Base-by-base conservation (phyloP, 2,888 invertebrate genomes). In the Mesorhabditis spiculigera region DNA sequence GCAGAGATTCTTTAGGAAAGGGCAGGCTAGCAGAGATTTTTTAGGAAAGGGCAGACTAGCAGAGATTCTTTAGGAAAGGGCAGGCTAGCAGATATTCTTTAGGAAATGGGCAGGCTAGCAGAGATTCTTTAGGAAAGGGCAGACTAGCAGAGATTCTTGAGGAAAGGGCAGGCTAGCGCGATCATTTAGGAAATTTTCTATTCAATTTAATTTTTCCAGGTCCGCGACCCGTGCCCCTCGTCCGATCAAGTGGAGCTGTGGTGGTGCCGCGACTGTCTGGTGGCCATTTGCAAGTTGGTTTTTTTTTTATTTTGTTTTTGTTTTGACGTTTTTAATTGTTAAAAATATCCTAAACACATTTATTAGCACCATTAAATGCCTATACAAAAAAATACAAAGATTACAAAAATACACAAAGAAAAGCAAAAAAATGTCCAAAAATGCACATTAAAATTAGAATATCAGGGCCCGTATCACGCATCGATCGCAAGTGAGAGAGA, bases 221-320 rank as follows among this genome's bases (percentile, higher is more conserved):
- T 50, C n/a, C 58, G 58, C n/a, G 58, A 50, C n/a, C 58, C 58
- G 8, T 50, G 58, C 58, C 58, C 58, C 8, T 50, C 58, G 3
- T 50, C 58, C 16, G 74, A 73, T 61, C 64, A 63, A 28, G 74
- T 78, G 45, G 77, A 80, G 16, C 71, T 78, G 63, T 80, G 80
- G 80, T 80, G 80, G 80, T 80, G 80, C 68, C 67, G 80, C 2
- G 80, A 80, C 68, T 80, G 80, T 69, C 69, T 75, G 66, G 67
- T 70, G 6, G 76, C 73, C 5, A 73, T 80, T 68, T 80, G 80
- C 78, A 78, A 78, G 80, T 80, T 45, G 74, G 80, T n/a, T n/a
- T n/a, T n/a, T 76, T 68, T 65, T 67, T 50, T 2, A n/a, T n/a
- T 50, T 50, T 50, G n/a, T 1, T 28, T n/a, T n/a, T n/a, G n/a